Evolutionary conservation across 2,113 vertebrate genomes (phyloP).

Genomic region (Thunnus maccoyii): DNA sequence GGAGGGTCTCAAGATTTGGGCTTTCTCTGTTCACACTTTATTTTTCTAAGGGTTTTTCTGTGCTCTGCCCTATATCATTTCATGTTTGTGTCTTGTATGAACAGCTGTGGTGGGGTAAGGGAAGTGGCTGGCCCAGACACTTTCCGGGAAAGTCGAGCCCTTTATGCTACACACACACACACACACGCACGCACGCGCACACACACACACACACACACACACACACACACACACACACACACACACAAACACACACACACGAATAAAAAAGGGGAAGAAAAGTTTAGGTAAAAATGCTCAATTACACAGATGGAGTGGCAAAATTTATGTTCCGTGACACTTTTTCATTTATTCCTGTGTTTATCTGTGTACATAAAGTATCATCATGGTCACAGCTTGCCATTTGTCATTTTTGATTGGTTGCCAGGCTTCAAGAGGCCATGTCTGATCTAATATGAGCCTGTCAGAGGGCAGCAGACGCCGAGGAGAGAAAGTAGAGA

Average conservation of each 20-base stretch:
- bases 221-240: not conserved
- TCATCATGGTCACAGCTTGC: not conserved
- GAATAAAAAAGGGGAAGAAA: not conserved
- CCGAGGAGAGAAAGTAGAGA: too few relatives aligned
- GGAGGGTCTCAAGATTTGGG: conserved; percentile 60
- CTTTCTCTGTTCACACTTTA: conserved; percentile 58
- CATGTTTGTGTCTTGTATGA: conserved; percentile 74
- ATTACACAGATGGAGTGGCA: not conserved
- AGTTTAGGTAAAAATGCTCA: not conserved
- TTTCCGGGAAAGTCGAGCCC: conserved; percentile 61
- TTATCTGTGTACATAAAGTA: not conserved
- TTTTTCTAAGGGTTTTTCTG: conserved; percentile 52
- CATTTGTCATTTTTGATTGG: too few relatives aligned
- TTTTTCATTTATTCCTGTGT: too few relatives aligned
- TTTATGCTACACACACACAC: not conserved
- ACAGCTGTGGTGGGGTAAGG: conserved; percentile 73
- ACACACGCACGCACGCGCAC: not conserved
- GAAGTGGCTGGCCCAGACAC: conserved; percentile 58
- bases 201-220: not conserved
- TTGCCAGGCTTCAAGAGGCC: too few relatives aligned
- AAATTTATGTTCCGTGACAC: not conserved
- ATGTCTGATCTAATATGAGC: too few relatives aligned
- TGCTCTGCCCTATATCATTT: conserved; percentile 70
- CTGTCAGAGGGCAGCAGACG: too few relatives aligned
- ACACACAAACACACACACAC: not conserved